phyloP scores from a whole-genome alignment of 2,888 invertebrate genomes.

The Lasioglossum zephyrum region DNA sequence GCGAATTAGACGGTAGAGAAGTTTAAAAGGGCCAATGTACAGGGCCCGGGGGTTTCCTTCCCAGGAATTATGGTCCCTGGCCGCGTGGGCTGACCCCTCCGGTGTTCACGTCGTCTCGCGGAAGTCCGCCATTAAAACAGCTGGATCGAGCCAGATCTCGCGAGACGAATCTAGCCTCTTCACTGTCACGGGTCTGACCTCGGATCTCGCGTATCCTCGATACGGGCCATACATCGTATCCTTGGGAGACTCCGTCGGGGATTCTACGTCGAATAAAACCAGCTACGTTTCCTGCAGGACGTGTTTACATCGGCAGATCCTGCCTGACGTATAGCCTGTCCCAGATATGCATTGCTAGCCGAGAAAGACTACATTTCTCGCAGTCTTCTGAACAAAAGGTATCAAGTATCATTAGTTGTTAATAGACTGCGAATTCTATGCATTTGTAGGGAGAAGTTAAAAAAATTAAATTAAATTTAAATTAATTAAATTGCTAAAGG shows the following conservation, averaged over 20 bases:
- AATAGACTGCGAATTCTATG: too few species aligned
- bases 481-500: too few species aligned
- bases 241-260: not conserved
- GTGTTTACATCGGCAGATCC: not conserved
- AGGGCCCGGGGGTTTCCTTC: slow-evolving; percentile 69
- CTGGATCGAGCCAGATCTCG: slow-evolving; percentile 56
- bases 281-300: slow-evolving; percentile 13
- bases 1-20: slow-evolving; percentile 55
- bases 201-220: slow-evolving; percentile 36
- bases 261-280: slow-evolving; percentile 11
- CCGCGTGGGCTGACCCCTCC: slow-evolving; percentile 70
- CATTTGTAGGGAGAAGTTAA: too few species aligned
- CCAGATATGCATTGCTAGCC: not conserved
- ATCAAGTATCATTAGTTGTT: too few species aligned
- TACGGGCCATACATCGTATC: not conserved
- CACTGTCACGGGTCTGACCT: slow-evolving; percentile 61
- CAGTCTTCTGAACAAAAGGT: too few species aligned
- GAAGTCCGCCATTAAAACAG: slow-evolving; percentile 72
- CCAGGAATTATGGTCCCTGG: slow-evolving; percentile 63
- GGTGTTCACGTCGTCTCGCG: slow-evolving; percentile 61
- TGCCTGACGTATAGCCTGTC: too few species aligned
- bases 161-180: slow-evolving; percentile 58
- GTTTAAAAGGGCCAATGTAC: slow-evolving; percentile 67
- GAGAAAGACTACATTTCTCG: too few species aligned
- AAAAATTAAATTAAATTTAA: too few species aligned